Evolutionary conservation across 2,888 invertebrate species (phyloP), one percentile per base, ranked within the genome.

Genomic region (Dynastes maya): DNA sequence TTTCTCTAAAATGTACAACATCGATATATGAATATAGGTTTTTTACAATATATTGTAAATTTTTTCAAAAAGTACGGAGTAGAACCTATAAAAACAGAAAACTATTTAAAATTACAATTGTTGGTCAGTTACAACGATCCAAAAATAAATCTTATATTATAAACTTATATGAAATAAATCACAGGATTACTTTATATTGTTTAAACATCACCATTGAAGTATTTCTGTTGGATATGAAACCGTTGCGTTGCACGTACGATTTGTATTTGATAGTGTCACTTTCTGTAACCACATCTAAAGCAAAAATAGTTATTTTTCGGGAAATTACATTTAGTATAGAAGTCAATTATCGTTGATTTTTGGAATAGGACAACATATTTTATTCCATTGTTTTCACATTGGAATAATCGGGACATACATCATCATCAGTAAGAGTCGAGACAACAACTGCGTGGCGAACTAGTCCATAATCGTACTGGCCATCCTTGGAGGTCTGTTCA

Each of bases 401-500:
- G 5, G 32, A 13, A 65, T 51, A 58, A 49, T 77, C 40, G 51
- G 80, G 90, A 84, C 92, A 92, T 27, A 91, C 81, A 16, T 80
- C 82, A 3, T 86, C 84, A 82, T 92, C 91, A 9, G 87, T 82
- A 37, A 85, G 53, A 80, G 90, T 89, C 0, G 90, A 87, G 5
- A 91, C 88, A 27, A 88, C 83, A 78, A 86, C 81, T 0, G 92
- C 89, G 68, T 85, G 87, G 45, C 84, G 82, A 1, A 90, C 78
- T 0, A 93, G 86, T 70, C 86, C 88, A 45, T 89, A 85, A 27
- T 87, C 84, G 83, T 91, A 94, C 79, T 91, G 90, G 4, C 94
- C 94, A 85, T 92, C 89, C 78, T 86, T 86, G 3, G 88, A 83
- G 6, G 84, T 84, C 53, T 86, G 80, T 88, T 93, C 93, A 0